phyloP scores from a whole-genome alignment of 1,140 invertebrate species.

The Tachypleus tridentatus region DNA sequence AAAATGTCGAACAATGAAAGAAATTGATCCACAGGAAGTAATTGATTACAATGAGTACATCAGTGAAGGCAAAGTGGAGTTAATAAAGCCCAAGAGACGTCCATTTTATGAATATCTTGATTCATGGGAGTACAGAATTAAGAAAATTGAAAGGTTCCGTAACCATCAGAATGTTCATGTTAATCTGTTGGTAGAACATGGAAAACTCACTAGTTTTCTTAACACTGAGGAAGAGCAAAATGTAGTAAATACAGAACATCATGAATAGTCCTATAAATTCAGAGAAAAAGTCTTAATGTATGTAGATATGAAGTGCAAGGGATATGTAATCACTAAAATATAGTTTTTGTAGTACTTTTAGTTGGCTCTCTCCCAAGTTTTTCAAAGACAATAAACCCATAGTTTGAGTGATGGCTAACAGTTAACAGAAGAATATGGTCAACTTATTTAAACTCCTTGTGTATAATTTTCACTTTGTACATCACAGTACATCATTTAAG shows the following conservation, averaged over 20 bases:
- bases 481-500: too few species aligned
- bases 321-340: too few species aligned
- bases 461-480: too few species aligned
- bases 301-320: too few species aligned
- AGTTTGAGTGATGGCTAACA: too few species aligned
- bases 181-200: conserved; percentile 53
- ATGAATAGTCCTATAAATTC: too few species aligned
- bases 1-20: conserved; percentile 43
- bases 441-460: too few species aligned
- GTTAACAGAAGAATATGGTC: too few species aligned
- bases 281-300: too few species aligned
- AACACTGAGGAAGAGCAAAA: conserved; percentile 22
- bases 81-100: conserved; percentile 48
- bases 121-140: conserved; percentile 49
- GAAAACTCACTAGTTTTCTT: conserved; percentile 55
- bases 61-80: conserved; percentile 55
- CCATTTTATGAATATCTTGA: conserved; percentile 54
- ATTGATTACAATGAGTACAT: conserved; percentile 61
- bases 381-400: too few species aligned
- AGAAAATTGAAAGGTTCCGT: conserved; percentile 51
- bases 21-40: conserved; percentile 53
- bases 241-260: background rate
- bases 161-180: conserved; percentile 46
- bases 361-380: too few species aligned
- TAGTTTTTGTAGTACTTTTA: too few species aligned